Evolutionary conservation across 2,888 invertebrate species (phyloP).

Genomic region (Ptychoptera albimana): DNA sequence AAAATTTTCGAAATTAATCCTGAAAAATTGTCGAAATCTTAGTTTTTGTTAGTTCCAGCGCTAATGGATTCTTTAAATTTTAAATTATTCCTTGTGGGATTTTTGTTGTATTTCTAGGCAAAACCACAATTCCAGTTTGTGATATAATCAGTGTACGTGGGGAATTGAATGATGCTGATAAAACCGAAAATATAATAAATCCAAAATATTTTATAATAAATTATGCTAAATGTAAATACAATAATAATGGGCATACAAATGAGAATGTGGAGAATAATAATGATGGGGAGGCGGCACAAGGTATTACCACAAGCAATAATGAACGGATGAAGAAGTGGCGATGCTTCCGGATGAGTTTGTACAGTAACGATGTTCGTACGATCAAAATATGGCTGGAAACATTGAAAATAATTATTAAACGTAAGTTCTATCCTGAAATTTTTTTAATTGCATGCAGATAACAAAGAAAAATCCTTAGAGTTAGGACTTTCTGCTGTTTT

Average conservation of each 20-base stretch:
- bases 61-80: too few relatives aligned
- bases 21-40: too few relatives aligned
- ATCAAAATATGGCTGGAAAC: conserved; percentile 46
- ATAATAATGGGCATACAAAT: conserved; percentile 31
- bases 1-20: too few relatives aligned
- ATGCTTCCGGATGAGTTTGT: conserved; percentile 37
- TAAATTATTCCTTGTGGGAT: conserved; percentile 2
- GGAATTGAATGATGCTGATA: conserved; percentile 24
- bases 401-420: conserved; percentile 29
- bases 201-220: conserved; percentile 41
- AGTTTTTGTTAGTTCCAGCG: too few relatives aligned
- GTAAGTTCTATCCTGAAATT: conserved; percentile 19
- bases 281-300: too few relatives aligned
- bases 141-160: conserved; percentile 35
- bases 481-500: too few relatives aligned
- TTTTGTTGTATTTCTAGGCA: conserved; percentile 4
- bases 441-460: neutral
- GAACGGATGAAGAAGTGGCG: conserved; percentile 35
- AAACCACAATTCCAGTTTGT: conserved; percentile 15
- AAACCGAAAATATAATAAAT: conserved; percentile 11
- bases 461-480: neutral
- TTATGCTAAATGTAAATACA: conserved; percentile 33
- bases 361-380: conserved; percentile 41
- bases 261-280: conserved; percentile 26
- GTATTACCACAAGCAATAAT: too few relatives aligned